Evolutionary conservation across 2,113 vertebrate genomes (phyloP).

Genomic region (Sturnus vulgaris): DNA sequence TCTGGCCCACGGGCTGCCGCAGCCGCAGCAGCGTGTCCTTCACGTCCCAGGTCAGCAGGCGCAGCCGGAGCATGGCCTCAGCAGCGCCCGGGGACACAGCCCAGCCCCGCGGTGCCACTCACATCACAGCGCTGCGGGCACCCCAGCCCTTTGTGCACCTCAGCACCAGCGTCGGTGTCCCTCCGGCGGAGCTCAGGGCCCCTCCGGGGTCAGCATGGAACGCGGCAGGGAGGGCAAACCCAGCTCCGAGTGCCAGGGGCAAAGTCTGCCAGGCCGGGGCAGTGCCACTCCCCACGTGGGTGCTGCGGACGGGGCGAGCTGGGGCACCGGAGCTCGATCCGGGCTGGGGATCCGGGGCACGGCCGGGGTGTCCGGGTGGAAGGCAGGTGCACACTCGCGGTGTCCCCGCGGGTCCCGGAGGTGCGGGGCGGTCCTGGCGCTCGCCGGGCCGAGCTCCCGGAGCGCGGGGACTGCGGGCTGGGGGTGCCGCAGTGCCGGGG

Average conservation of each 20-base stretch:
- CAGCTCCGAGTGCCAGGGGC: too few relatives aligned
- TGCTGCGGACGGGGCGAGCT: neutral
- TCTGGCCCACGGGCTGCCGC: conserved; percentile 68
- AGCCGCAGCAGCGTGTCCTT: conserved; percentile 89
- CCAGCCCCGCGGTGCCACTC: rapidly evolving
- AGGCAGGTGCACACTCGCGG: neutral
- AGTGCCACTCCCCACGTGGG: neutral
- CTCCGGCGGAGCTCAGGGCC: neutral
- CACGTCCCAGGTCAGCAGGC: conserved; percentile 89
- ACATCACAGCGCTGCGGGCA: rapidly evolving
- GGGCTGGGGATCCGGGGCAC: neutral
- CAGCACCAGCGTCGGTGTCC: too few relatives aligned
- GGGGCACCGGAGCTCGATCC: neutral
- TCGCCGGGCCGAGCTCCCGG: neutral
- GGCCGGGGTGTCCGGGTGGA: neutral
- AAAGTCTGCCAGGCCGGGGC: neutral
- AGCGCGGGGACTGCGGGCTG: rapidly evolving
- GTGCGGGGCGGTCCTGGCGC: neutral
- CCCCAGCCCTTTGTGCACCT: rapidly evolving
- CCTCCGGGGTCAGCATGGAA: rapidly evolving
- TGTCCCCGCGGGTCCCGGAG: neutral
- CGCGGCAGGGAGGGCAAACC: rapidly evolving
- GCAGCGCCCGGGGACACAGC: neutral
- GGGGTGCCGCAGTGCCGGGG: rapidly evolving
- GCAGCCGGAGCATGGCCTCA: conserved; percentile 58